Evolutionary conservation across 2,113 vertebrate genomes (phyloP).

Genomic region (Corapipo altera): DNA sequence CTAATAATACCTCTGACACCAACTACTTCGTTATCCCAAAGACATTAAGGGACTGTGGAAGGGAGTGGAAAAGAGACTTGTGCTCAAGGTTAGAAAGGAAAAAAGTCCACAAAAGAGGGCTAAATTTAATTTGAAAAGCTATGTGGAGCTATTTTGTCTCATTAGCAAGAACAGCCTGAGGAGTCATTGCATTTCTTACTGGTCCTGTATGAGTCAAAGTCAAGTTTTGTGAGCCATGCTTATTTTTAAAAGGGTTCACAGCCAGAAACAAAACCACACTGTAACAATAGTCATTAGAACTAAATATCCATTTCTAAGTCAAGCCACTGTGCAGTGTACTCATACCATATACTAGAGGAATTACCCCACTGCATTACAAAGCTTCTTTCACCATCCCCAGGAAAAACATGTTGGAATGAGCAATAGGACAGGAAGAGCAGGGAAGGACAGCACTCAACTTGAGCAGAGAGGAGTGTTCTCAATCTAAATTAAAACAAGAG

Average conservation of each 20-base stretch:
- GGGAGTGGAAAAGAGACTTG: not conserved
- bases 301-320: conserved; percentile 34
- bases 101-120: not conserved
- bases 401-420: not conserved
- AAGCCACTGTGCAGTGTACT: not conserved
- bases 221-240: conserved; percentile 2
- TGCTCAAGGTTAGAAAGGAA: not conserved
- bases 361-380: not conserved
- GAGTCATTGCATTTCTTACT: not conserved
- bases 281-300: not conserved
- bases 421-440: not conserved
- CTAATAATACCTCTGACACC: not conserved
- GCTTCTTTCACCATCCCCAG: not conserved
- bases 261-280: not conserved
- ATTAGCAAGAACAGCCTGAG: conserved; percentile 11
- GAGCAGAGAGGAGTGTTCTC: not conserved
- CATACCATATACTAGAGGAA: not conserved
- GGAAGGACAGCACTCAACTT: not conserved
- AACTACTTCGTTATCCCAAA: not conserved
- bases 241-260: conserved; percentile 8
- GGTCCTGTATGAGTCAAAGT: not conserved
- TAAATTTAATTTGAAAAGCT: not conserved
- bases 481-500: not conserved
- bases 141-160: not conserved
- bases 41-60: not conserved